Percentiles rank a stretch among this genome's conserved stretches.
Evolutionary conservation across 2,113 vertebrate species (phyloP).

Genomic region (Camelus bactrianus): DNA sequence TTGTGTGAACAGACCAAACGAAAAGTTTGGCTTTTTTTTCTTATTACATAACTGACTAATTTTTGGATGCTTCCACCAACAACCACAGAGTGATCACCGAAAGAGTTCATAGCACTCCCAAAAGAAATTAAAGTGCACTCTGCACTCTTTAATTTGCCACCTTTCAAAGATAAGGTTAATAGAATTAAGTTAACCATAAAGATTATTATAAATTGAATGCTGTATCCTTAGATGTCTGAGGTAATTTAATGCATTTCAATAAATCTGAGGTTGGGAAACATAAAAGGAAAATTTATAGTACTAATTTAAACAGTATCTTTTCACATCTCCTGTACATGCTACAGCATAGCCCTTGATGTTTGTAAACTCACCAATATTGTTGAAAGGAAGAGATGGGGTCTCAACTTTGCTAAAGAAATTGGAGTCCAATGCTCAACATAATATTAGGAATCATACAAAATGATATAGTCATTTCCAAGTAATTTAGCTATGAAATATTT

Average conservation of each 20-base stretch:
- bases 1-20: neutral
- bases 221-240: slow-evolving; percentile 47
- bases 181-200: slow-evolving; percentile 62
- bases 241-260: slow-evolving; percentile 70
- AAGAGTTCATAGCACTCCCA: neutral
- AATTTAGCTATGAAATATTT: neutral
- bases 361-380: slow-evolving; percentile 27
- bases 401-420: slow-evolving; percentile 11
- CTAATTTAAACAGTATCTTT: slow-evolving; percentile 58
- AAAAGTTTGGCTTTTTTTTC: neutral
- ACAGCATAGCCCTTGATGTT: neutral
- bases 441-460: neutral
- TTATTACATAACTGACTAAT: neutral
- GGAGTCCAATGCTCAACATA: neutral
- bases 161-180: slow-evolving; percentile 64
- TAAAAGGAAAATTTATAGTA: slow-evolving; percentile 32
- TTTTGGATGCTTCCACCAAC: neutral
- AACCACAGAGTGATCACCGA: neutral
- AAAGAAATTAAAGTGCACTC: slow-evolving; percentile 4
- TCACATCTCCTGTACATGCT: neutral
- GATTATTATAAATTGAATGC: slow-evolving; percentile 42
- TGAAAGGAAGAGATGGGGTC: neutral
- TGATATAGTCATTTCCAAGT: neutral
- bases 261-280: slow-evolving; percentile 50
- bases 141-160: slow-evolving; percentile 31